phyloP scores from a whole-genome alignment of 2,797 vertebrate species.

The Melanotaenia trifasciata region DNA sequence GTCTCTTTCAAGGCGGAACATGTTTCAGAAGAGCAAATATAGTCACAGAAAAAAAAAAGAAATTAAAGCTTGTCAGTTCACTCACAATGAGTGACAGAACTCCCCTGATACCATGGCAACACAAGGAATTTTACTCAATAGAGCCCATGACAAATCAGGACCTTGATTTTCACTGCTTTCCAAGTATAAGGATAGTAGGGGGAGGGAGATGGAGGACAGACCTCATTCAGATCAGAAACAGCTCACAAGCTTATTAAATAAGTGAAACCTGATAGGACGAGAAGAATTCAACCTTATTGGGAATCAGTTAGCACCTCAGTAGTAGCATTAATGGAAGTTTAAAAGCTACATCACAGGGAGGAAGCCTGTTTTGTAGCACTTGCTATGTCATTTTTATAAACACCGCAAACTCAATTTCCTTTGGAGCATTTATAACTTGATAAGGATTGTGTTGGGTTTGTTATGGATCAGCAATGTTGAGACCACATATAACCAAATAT shows the following conservation, averaged over 20 bases:
- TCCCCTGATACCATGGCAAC: constrained; percentile 80
- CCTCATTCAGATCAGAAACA: constrained; percentile 44
- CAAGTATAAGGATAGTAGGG: constrained; percentile 44
- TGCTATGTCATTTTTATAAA: constrained; percentile 8
- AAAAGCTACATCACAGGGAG: constrained; percentile 1
- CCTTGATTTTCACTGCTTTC: constrained; percentile 67
- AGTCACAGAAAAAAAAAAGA: constrained; percentile 5
- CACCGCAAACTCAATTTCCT: not conserved
- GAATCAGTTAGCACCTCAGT: constrained; percentile 7
- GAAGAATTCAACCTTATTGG: constrained; percentile 3
- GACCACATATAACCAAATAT: not conserved
- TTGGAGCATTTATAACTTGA: not conserved
- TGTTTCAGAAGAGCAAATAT: constrained; percentile 40
- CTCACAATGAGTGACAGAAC: constrained; percentile 70
- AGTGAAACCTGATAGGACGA: constrained; percentile 22
- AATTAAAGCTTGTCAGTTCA: constrained; percentile 49
- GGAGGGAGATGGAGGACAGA: constrained; percentile 57
- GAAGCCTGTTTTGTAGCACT: constrained; percentile 2
- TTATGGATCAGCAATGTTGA: not conserved
- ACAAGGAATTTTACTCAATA: constrained; percentile 70
- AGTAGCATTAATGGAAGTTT: constrained; percentile 10
- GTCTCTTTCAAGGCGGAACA: constrained; percentile 18
- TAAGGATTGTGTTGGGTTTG: not conserved
- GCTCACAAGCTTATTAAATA: constrained; percentile 17
- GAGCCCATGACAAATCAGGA: constrained; percentile 76